phyloP scores from a whole-genome alignment of 2,113 vertebrate species.

The human region DNA sequence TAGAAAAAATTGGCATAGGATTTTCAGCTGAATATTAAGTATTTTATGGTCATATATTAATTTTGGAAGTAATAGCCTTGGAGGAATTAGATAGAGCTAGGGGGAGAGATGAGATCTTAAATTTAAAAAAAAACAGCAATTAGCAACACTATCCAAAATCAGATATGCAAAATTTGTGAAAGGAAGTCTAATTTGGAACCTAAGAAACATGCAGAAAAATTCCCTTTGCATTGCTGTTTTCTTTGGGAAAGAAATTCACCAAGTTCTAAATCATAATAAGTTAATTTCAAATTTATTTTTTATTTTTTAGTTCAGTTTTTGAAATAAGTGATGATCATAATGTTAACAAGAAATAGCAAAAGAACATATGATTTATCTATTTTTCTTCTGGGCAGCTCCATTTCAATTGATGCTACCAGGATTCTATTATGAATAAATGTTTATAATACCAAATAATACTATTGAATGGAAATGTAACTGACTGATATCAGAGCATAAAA shows the following conservation, averaged over 20 bases:
- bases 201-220: not conserved
- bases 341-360: slow-evolving; percentile 34
- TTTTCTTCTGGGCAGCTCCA: slow-evolving; percentile 14
- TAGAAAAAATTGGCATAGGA: not conserved
- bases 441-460: slow-evolving; percentile 13
- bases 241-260: not conserved
- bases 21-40: slow-evolving; percentile 40
- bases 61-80: not conserved
- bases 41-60: not conserved
- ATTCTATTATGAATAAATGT: slow-evolving; percentile 31
- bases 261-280: not conserved
- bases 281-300: not conserved
- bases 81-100: not conserved
- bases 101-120: not conserved
- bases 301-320: slow-evolving; percentile 37
- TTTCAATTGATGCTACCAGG: not conserved
- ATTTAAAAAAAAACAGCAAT: not conserved
- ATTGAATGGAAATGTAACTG: slow-evolving; percentile 1
- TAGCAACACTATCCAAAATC: not conserved
- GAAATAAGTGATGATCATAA: slow-evolving; percentile 1
- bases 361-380: not conserved
- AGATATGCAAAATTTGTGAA: not conserved
- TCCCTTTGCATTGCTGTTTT: not conserved
- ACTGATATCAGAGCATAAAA: slow-evolving; percentile 10
- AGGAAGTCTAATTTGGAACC: not conserved